Evolutionary conservation across 2,888 invertebrate genomes (phyloP).

Genomic region (Acheta domesticus): DNA sequence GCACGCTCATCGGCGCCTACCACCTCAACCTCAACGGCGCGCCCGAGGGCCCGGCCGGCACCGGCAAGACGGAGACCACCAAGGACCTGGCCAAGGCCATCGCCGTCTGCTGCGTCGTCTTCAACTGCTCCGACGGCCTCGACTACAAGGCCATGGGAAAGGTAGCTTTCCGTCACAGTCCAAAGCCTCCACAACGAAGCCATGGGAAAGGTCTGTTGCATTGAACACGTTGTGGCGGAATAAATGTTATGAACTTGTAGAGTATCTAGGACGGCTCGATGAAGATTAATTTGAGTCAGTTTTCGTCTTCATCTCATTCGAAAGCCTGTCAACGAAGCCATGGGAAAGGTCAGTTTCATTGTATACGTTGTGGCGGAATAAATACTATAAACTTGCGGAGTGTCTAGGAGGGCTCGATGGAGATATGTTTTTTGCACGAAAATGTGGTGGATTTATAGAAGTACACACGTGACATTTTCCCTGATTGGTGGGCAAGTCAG

Average conservation of each 20-base stretch:
- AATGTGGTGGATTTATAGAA: too few relatives aligned
- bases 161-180: too few relatives aligned
- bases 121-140: constrained; percentile 82
- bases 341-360: constrained; percentile 53
- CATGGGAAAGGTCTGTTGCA: too few relatives aligned
- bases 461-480: too few relatives aligned
- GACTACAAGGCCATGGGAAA: constrained; percentile 86
- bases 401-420: neutral
- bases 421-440: too few relatives aligned
- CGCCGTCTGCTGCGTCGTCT: constrained; percentile 85
- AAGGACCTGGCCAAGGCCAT: constrained; percentile 90
- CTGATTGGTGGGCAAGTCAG: too few relatives aligned
- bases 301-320: constrained; percentile 86
- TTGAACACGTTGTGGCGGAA: too few relatives aligned
- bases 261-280: too few relatives aligned
- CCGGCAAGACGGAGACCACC: constrained; percentile 87
- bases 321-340: constrained; percentile 81
- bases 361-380: constrained; percentile 20
- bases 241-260: too few relatives aligned
- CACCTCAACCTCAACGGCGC: constrained; percentile 81
- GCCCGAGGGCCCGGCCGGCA: constrained; percentile 80
- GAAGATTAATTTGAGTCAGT: too few relatives aligned
- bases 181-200: too few relatives aligned
- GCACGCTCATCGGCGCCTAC: constrained; percentile 79
- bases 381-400: neutral